Conservation (phyloP, 2,888 invertebrate genomes). For the Hemithea aestivaria region DNA sequence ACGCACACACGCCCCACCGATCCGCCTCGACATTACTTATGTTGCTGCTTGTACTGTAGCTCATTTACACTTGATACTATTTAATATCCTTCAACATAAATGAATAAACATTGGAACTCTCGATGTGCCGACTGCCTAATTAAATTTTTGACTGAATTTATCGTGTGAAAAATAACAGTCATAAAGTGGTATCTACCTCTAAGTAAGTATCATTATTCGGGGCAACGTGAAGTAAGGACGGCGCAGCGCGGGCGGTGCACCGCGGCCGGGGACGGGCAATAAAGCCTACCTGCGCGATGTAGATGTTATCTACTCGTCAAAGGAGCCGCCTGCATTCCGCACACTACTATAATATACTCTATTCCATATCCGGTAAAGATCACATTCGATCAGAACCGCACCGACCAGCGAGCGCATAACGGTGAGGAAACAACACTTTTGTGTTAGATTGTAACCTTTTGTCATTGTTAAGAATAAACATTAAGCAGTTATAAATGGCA, state of each 20-base stretch:
- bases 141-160: constrained; percentile 24
- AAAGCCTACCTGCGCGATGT: constrained; percentile 73
- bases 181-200: constrained; percentile 12
- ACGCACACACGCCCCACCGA: constrained; percentile 27
- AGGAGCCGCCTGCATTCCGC: constrained; percentile 61
- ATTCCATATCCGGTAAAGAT: constrained; percentile 24
- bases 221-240: constrained; percentile 34
- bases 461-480: constrained; percentile 63
- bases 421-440: constrained; percentile 71
- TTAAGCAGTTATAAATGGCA: constrained; percentile 52
- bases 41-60: constrained; percentile 11
- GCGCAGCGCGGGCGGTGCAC: constrained; percentile 5
- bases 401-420: constrained; percentile 57
- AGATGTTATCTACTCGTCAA: constrained; percentile 74
- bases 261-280: constrained; percentile 45
- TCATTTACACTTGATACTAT: too few relatives aligned
- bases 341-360: constrained; percentile 31
- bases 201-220: constrained; percentile 37
- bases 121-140: constrained; percentile 1
- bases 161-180: constrained; percentile 62
- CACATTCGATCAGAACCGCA: constrained; percentile 11
- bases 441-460: constrained; percentile 71
- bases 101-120: too few relatives aligned
- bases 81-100: too few relatives aligned
- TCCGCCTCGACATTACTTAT: constrained; percentile 10